Conservation (phyloP, 2,797 vertebrate genomes). For the Hipposideros larvatus region DNA sequence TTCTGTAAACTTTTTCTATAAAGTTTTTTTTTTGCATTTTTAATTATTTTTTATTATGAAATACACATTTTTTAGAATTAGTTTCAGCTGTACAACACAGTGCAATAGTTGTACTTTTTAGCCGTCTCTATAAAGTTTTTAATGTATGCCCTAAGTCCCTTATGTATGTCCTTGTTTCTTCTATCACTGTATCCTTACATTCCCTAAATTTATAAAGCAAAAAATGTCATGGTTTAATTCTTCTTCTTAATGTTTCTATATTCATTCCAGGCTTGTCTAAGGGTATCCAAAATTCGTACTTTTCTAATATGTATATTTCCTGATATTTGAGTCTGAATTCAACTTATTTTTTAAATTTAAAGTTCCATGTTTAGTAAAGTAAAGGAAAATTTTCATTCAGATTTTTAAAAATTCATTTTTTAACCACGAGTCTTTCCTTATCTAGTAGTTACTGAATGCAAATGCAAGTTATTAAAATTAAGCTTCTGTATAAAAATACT, state of each 20-base stretch:
- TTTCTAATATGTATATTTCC: constrained; percentile 40
- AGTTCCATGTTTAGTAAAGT: constrained; percentile 1
- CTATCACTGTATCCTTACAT: not conserved
- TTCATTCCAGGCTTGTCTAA: not conserved
- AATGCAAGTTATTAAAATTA: constrained; percentile 33
- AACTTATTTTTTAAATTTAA: constrained; percentile 52
- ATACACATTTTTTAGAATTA: no score
- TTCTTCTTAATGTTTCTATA: constrained; percentile 20
- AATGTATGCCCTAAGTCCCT: not conserved
- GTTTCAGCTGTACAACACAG: no score
- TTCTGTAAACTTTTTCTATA: not conserved
- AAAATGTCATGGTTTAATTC: not conserved
- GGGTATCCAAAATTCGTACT: constrained; percentile 22
- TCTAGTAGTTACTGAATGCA: constrained; percentile 42
- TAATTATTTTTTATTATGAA: no score
- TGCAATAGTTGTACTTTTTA: no score
- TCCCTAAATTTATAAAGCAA: constrained; percentile 25
- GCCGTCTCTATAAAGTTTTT: not conserved
- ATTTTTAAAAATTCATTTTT: not conserved
- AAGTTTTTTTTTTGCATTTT: not conserved
- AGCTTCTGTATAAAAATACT: constrained; percentile 52
- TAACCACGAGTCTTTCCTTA: not conserved
- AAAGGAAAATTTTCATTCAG: not conserved
- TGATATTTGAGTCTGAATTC: constrained; percentile 23
- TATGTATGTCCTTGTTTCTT: constrained; percentile 1